Evolutionary conservation across 2,113 vertebrate species (phyloP), one percentile per base, ranked within the genome.

Genomic region (Phalacrocorax aristotelis): DNA sequence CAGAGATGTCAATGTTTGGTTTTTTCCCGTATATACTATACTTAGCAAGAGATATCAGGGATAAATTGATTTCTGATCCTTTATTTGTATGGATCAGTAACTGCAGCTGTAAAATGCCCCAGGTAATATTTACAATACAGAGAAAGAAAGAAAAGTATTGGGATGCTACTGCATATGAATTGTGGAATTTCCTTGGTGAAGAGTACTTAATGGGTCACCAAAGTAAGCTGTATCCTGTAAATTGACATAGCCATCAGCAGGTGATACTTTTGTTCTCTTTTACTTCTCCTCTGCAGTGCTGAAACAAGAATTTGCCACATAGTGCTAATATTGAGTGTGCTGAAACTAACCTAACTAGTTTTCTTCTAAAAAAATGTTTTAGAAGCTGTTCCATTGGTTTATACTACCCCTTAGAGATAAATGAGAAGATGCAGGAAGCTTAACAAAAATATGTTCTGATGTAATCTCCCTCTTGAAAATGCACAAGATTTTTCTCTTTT

Each of bases 391-490:
- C 29, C 82, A 26, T 10, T 74, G 17, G 46, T 83, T 77, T 66
- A 23, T 40, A 18, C 9, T 92, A 13, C 38, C 51, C 40, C 75
- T 93, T 75, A 46, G 88, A 97, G 72, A 87, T 51, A 92, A 94
- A 81, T 61, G 27, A 91, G 83, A 94, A 86, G 38, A 82, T 22
- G 17, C 9, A 7, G 13, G 38, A 64, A 18, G 11, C 61, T 95
- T 95, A 48, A 78, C 72, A 87, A 51, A 94, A 95, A 54, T 25
- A 62, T 26, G 8, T 64, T 40, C 51, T 79, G 62, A 93, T 9
- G 54, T 89, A 62, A 89, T 96, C 89, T 96, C n/a, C 49, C 38
- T 92, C 19, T 70, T 46, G 62, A 92, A 96, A 96, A 75, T 83
- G 66, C 7, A 61, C 11, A 38, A 26, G 48, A 32, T 20, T 25